These are phyloP conservation scores for Zapornia atra DNA, from an alignment of 2,113 vertebrate genomes.

Conservation along the genomic window DNA sequence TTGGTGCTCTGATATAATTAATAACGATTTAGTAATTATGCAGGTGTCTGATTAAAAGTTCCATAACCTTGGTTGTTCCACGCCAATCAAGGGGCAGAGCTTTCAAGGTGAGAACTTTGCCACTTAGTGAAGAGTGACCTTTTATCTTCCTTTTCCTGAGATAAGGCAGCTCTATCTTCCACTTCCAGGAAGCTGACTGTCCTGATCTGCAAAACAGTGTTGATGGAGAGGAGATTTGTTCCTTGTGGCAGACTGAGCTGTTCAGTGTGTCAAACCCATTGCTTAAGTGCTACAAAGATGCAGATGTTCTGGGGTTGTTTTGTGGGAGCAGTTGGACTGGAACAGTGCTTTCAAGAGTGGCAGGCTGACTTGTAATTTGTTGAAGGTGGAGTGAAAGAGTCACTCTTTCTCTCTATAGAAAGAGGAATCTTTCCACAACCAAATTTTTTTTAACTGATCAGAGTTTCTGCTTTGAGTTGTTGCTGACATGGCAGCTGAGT, in stretches of 20 bases:
- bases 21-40: conserved; percentile 60
- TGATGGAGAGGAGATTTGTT: neutral
- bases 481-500: neutral
- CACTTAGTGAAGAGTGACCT: conserved; percentile 50
- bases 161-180: conserved; percentile 29
- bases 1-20: conserved; percentile 58
- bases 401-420: neutral
- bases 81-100: conserved; percentile 43
- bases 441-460: neutral
- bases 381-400: neutral
- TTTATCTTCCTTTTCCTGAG: conserved; percentile 25
- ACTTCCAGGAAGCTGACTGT: conserved; percentile 35
- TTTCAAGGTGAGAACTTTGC: conserved; percentile 48
- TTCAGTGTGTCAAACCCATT: neutral
- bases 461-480: neutral
- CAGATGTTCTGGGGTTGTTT: conserved; percentile 2
- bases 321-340: neutral
- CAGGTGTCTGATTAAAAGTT: conserved; percentile 54
- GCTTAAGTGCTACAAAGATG: neutral
- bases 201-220: neutral
- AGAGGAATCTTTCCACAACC: neutral
- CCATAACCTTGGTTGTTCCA: conserved; percentile 34
- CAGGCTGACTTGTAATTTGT: neutral
- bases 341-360: neutral
- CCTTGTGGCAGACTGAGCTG: neutral